Conservation (phyloP, 2,797 vertebrate genomes). For the Mergus octosetaceus region DNA sequence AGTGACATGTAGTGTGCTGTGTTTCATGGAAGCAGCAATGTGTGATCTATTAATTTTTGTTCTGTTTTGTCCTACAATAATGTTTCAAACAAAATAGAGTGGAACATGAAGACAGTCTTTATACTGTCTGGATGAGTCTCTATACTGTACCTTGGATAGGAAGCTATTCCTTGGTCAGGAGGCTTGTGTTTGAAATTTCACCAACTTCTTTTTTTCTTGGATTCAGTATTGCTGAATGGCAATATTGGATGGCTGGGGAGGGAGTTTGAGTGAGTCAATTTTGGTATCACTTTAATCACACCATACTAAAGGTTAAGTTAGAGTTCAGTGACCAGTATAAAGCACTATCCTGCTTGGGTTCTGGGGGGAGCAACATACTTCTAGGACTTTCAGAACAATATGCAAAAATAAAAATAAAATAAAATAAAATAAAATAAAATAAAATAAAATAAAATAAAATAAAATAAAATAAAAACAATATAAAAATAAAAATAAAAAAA, state of each 20-base stretch:
- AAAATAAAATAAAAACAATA: not conserved
- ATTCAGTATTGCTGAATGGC: not conserved
- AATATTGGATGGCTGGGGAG: not conserved
- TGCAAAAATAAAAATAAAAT: not conserved
- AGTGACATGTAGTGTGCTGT: fast-evolving
- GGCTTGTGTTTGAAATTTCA: not conserved
- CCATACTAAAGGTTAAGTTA: not conserved
- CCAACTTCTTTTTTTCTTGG: not conserved
- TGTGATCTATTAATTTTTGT: not conserved
- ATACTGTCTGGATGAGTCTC: not conserved
- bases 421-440: not conserved
- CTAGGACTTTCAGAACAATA: not conserved
- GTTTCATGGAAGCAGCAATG: not conserved
- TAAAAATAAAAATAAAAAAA: not conserved
- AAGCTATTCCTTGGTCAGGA: not conserved
- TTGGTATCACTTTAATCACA: not conserved
- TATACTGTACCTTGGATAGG: not conserved
- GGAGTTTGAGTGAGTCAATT: not conserved
- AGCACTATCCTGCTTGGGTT: not conserved
- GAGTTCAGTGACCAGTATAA: not conserved
- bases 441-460: no score
- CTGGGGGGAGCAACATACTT: not conserved
- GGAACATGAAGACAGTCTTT: not conserved
- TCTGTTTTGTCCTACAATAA: not conserved
- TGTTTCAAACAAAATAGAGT: not conserved